Conservation (phyloP, 2,888 invertebrate species). For the Pristionchus exspectatus region DNA sequence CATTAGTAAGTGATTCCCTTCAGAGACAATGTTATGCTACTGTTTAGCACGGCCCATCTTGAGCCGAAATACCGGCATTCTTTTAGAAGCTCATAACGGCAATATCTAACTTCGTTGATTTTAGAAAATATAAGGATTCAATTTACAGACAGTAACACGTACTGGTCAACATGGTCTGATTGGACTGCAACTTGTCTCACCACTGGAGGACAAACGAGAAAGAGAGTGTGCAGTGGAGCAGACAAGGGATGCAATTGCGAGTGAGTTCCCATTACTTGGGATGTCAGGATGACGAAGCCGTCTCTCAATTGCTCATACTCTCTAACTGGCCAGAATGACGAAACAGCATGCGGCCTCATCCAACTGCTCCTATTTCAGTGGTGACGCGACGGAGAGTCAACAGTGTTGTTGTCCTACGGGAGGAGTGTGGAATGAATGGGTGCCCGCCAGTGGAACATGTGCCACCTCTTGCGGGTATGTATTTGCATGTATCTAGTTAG, state of each 20-base stretch:
- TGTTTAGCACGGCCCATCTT: not conserved
- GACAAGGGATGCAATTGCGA: constrained; percentile 45
- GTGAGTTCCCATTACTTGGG: not conserved
- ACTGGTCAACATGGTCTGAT: constrained; percentile 31
- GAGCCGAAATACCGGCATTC: not conserved
- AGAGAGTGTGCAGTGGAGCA: constrained; percentile 9
- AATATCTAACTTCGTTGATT: too few species aligned
- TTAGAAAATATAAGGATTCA: not conserved
- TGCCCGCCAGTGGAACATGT: not conserved
- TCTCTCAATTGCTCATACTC: too few species aligned
- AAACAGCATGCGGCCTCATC: too few species aligned
- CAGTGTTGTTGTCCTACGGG: constrained; percentile 39
- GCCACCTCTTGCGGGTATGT: constrained; percentile 25
- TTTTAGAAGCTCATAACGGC: too few species aligned
- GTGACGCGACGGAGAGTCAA: not conserved
- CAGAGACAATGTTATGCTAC: not conserved
- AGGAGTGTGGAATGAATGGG: constrained; percentile 51
- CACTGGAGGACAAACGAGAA: constrained; percentile 17
- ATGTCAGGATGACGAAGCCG: not conserved
- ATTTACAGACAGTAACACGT: not conserved
- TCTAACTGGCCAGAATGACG: too few species aligned
- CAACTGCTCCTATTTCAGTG: not conserved
- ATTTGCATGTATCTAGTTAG: too few species aligned
- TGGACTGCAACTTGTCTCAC: constrained; percentile 39
- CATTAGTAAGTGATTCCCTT: not conserved